Evolutionary conservation across 2,888 invertebrate species (phyloP).

Genomic region (Tetragonula carbonaria): DNA sequence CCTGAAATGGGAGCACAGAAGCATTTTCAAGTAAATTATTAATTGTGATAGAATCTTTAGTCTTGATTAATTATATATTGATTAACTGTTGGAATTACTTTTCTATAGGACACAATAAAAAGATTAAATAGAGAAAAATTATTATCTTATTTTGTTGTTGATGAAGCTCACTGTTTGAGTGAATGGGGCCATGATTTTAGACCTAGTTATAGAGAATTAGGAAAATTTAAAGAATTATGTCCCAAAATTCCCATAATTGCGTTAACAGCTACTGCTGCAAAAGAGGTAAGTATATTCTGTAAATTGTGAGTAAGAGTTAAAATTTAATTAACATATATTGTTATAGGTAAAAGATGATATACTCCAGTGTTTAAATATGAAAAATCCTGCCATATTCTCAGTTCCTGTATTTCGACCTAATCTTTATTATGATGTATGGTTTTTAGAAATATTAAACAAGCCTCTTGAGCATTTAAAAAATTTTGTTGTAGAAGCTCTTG

Average conservation of each 20-base stretch:
- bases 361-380: conserved; percentile 88
- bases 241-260: conserved; percentile 92
- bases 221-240: conserved; percentile 87
- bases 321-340: conserved; percentile 41
- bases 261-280: conserved; percentile 97
- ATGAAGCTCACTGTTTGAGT: conserved; percentile 99
- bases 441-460: conserved; percentile 93
- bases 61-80: background rate
- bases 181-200: conserved; percentile 99
- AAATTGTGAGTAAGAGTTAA: conserved; percentile 8
- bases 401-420: conserved; percentile 96
- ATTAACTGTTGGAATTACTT: conserved; percentile 8
- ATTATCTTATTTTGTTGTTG: conserved; percentile 95
- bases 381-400: conserved; percentile 90
- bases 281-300: conserved; percentile 83
- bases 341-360: conserved; percentile 93
- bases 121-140: conserved; percentile 90
- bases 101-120: conserved; percentile 86
- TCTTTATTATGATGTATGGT: conserved; percentile 97
- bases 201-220: conserved; percentile 96
- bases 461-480: conserved; percentile 92
- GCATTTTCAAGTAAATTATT: conserved; percentile 77
- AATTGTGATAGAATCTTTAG: conserved; percentile 9
- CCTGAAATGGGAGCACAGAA: conserved; percentile 96
- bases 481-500: conserved; percentile 89